Evolutionary conservation across 2,113 vertebrate species (phyloP), one percentile per base, ranked within the genome.

Genomic region (Mastomys coucha): DNA sequence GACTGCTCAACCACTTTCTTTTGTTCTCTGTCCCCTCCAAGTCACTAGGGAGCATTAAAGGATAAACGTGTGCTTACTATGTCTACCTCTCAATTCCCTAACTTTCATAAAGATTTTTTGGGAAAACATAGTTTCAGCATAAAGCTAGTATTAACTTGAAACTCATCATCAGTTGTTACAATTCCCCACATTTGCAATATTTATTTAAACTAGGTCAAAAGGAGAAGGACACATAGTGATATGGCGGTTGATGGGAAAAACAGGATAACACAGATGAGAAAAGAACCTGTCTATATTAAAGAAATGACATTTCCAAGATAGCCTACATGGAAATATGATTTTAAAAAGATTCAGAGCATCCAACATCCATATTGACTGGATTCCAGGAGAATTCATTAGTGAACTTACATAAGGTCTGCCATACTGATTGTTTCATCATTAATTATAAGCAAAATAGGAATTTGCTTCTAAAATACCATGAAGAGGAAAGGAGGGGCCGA

Each of bases 81-180:
- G 67, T 73, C 9, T 12, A 86, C 82, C 28, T 93, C 36, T 72
- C 45, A 81, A 96, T 89, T 88, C 53, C 53, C 53, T 33, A 65
- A 63, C 14, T 91, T 97, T 85, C 92, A 42, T 86, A n/a, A 72
- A 45, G 76, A 42, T 77, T 73, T 49, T 53, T 31, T 58, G 76
- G 49, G 26, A 69, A 92, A 91, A 81, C 51, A 88, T 16, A 93
- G 11, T 87, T 88, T 53, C 77, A 90, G 4, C 33, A 91, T 86
- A 77, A 93, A 53, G 56, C 76, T 95, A 67, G 92, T 89, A 95
- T 87, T 89, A 89, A 96, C 91, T 91, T 95, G 89, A 93, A 75
- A 86, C 72, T 82, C 56, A 85, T 88, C 65, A 89, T 78, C 39
- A 96, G 45, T 24, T 77, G 63, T 65, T 60, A 92, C 51, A 92